Conservation (phyloP, 2,797 vertebrate genomes). For the Pygocentrus nattereri region DNA sequence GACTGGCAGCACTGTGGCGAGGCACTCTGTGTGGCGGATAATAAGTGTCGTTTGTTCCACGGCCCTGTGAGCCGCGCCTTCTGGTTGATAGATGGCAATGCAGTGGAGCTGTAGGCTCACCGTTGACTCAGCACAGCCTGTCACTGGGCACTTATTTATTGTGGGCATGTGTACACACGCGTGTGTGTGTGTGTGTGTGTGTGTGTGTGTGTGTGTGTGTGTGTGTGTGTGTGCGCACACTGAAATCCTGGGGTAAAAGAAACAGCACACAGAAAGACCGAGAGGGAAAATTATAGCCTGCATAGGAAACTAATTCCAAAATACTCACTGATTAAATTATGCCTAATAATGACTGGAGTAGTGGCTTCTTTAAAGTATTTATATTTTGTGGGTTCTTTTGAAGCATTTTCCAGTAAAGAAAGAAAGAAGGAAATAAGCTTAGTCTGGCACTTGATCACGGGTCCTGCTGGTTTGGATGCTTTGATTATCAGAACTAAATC, state of each 20-base stretch:
- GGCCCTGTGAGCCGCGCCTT: neutral
- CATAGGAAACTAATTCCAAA: neutral
- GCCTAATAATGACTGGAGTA: neutral
- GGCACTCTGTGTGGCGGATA: slow-evolving; percentile 65
- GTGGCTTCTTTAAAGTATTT: neutral
- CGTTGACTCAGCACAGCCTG: slow-evolving; percentile 40
- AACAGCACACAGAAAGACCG: neutral
- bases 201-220: neutral
- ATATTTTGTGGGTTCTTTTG: neutral
- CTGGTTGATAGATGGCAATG: slow-evolving; percentile 39
- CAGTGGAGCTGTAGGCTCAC: neutral
- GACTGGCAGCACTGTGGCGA: slow-evolving; percentile 52
- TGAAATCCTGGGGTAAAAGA: neutral
- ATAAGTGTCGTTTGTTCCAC: slow-evolving; percentile 29
- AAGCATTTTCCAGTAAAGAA: neutral
- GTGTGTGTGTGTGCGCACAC: neutral
- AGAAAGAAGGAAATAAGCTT: neutral
- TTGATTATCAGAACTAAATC: neutral
- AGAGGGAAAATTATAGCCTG: slow-evolving; percentile 19
- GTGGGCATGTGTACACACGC: neutral
- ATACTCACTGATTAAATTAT: neutral
- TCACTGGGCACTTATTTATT: slow-evolving; percentile 37
- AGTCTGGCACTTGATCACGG: neutral
- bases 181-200: neutral
- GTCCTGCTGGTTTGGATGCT: neutral